These are phyloP conservation scores for Coreius guichenoti DNA, from an alignment of 2,797 vertebrate genomes.

Conservation along the genomic window DNA sequence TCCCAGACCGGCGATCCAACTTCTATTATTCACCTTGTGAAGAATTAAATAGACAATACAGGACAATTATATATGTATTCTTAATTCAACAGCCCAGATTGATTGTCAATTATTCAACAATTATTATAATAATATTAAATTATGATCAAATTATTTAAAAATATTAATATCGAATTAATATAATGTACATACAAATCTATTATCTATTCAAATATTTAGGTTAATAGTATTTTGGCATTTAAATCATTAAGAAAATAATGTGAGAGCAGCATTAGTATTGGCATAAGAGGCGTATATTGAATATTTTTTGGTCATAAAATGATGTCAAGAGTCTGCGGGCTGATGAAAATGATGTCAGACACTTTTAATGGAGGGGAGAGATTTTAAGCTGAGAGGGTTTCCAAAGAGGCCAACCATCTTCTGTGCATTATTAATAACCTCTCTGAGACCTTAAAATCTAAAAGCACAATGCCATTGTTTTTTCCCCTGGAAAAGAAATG, in stretches of 20 bases:
- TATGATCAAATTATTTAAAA: neutral
- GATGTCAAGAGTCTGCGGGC: constrained; percentile 82
- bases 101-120: neutral
- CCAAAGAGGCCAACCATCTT: constrained; percentile 59
- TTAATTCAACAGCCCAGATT: neutral
- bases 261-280: constrained; percentile 4
- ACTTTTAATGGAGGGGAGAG: constrained; percentile 42
- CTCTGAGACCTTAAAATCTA: constrained; percentile 48
- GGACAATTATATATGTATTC: too few species aligned
- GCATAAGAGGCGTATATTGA: constrained; percentile 78
- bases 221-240: neutral
- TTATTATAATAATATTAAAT: neutral
- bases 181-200: neutral
- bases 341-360: constrained; percentile 51
- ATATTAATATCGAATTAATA: neutral
- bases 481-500: constrained; percentile 31
- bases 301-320: constrained; percentile 81
- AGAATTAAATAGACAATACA: neutral
- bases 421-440: constrained; percentile 65
- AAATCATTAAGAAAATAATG: neutral
- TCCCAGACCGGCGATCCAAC: neutral
- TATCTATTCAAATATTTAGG: neutral
- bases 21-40: neutral
- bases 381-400: constrained; percentile 58
- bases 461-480: constrained; percentile 56